These are phyloP conservation scores for Drosophila elegans DNA, from an alignment of 1,140 invertebrate species.

Conservation along the genomic window DNA sequence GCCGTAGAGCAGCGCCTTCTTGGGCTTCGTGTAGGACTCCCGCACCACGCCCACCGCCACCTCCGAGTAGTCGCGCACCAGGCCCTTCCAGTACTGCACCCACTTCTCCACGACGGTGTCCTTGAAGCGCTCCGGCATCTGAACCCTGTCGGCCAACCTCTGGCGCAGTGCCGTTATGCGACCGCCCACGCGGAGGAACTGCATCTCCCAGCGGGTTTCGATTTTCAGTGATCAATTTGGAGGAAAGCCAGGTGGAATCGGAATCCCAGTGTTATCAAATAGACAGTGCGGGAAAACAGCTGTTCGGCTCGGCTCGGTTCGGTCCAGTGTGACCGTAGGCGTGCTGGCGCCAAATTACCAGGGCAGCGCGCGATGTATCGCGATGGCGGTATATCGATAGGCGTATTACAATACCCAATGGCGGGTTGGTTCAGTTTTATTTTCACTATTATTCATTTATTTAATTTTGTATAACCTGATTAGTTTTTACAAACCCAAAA, in stretches of 20 bases:
- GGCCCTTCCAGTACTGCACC: slow-evolving; percentile 87
- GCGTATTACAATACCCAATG: too few species aligned
- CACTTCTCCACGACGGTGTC: slow-evolving; percentile 88
- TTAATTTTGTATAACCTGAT: too few species aligned
- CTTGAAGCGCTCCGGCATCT: slow-evolving; percentile 86
- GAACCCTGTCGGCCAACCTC: slow-evolving; percentile 52
- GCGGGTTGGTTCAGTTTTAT: too few species aligned
- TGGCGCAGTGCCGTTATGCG: slow-evolving; percentile 62
- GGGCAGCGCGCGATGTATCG: neutral
- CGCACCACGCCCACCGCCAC: slow-evolving; percentile 86
- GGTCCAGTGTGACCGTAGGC: slow-evolving; percentile 1
- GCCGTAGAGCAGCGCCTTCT: slow-evolving; percentile 85
- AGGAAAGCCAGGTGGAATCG: neutral
- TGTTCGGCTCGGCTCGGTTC: neutral
- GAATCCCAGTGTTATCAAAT: slow-evolving; percentile 11
- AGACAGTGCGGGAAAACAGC: slow-evolving; percentile 21
- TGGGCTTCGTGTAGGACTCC: slow-evolving; percentile 87
- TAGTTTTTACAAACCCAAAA: too few species aligned
- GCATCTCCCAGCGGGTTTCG: slow-evolving; percentile 35
- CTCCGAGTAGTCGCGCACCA: slow-evolving; percentile 87
- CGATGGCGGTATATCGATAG: neutral
- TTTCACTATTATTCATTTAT: too few species aligned
- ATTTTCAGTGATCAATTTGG: slow-evolving; percentile 38
- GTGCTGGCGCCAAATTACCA: neutral
- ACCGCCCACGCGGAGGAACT: slow-evolving; percentile 49